Evolutionary conservation across 2,113 vertebrate species (phyloP).

Genomic region (Lepus americanus): DNA sequence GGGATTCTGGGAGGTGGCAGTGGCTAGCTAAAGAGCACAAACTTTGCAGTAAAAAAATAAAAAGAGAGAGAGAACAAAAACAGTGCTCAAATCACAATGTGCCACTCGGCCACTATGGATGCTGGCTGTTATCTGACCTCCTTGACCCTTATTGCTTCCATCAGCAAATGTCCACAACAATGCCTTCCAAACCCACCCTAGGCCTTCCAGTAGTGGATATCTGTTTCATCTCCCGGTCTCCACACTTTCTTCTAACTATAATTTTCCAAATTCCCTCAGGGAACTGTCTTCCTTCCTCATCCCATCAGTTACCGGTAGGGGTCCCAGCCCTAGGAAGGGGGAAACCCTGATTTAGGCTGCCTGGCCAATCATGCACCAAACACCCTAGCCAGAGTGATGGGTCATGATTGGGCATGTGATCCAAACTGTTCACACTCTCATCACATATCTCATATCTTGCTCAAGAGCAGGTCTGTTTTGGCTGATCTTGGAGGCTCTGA

Average conservation of each 20-base stretch:
- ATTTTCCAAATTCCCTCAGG: neutral
- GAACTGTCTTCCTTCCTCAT: neutral
- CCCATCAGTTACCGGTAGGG: neutral
- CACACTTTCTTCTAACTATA: neutral
- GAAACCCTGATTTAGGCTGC: too few species aligned
- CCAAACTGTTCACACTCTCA: neutral
- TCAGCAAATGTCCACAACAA: too few species aligned
- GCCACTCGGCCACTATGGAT: neutral
- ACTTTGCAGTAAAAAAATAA: neutral
- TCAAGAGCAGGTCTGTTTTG: neutral
- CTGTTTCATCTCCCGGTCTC: neutral
- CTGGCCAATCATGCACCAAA: neutral
- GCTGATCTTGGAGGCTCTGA: neutral
- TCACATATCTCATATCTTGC: neutral
- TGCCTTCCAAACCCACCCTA: too few species aligned
- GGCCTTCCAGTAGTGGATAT: neutral
- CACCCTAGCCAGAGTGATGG: neutral
- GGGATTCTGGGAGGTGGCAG: neutral
- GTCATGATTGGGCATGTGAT: fast-evolving
- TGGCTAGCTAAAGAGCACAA: neutral
- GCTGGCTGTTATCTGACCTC: neutral
- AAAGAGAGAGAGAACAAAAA: neutral
- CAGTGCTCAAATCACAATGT: neutral
- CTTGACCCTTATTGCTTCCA: too few species aligned
- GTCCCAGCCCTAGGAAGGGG: neutral